phyloP scores from a whole-genome alignment of 2,113 vertebrate species.

The Mugil cephalus region DNA sequence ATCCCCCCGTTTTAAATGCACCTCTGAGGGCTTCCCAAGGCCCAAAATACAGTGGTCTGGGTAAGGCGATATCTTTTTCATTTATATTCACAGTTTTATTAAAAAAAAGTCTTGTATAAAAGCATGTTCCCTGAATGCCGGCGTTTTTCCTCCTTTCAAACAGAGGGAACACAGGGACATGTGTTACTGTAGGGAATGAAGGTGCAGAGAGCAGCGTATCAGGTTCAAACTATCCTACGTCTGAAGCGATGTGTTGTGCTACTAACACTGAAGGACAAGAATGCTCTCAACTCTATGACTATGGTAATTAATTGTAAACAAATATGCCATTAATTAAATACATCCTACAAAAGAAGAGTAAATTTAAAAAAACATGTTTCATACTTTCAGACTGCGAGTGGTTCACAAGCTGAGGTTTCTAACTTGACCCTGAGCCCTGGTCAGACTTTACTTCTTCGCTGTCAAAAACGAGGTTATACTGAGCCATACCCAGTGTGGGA shows the following conservation, averaged over 20 bases:
- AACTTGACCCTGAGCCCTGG: conserved; percentile 57
- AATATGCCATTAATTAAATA: rapidly evolving
- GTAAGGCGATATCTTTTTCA: conserved; percentile 48
- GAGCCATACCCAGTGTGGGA: conserved; percentile 50
- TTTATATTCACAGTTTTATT: background rate
- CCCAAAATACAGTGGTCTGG: conserved; percentile 81
- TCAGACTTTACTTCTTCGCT: conserved; percentile 75
- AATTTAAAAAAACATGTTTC: conserved; percentile 21
- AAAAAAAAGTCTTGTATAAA: background rate
- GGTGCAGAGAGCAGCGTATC: background rate
- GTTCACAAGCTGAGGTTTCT: background rate
- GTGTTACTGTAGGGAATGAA: rapidly evolving
- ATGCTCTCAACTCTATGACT: conserved; percentile 76
- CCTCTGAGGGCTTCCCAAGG: conserved; percentile 84
- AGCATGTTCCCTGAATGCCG: background rate
- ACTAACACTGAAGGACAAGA: conserved; percentile 68
- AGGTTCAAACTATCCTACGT: rapidly evolving
- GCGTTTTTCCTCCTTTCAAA: conserved; percentile 6
- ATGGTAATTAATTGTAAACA: conserved; percentile 65
- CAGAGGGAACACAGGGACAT: rapidly evolving
- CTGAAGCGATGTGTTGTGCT: conserved; percentile 77
- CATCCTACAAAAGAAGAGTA: background rate
- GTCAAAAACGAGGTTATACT: rapidly evolving
- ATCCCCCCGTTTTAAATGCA: conserved; percentile 65
- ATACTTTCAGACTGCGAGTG: conserved; percentile 65